Evolutionary conservation across 2,797 vertebrate species (phyloP).

Genomic region (Halcyon badia): DNA sequence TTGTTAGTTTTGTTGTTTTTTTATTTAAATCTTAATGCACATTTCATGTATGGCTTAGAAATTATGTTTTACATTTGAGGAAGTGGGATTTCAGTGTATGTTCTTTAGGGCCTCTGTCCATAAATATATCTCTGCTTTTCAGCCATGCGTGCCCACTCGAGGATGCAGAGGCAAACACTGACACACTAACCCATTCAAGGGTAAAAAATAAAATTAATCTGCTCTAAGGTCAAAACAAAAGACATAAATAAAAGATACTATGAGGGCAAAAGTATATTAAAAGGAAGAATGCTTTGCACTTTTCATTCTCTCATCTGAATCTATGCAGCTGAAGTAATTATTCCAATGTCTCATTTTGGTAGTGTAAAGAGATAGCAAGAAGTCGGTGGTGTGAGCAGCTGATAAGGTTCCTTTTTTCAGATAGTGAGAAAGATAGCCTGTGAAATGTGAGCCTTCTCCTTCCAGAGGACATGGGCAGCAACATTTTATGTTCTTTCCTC

Average conservation of each 20-base stretch:
- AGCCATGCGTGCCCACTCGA: neutral
- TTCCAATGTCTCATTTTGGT: neutral
- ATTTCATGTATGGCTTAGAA: neutral
- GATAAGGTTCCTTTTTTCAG: neutral
- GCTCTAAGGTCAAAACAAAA: neutral
- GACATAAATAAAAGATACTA: neutral
- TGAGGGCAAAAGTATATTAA: neutral
- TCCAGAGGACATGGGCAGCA: neutral
- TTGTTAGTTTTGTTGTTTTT: neutral
- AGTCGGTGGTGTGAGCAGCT: neutral
- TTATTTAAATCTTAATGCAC: neutral
- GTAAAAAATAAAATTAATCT: neutral
- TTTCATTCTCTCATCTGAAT: neutral
- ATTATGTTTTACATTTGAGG: neutral
- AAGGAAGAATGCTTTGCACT: neutral
- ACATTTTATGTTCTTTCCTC: neutral
- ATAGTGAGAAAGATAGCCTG: neutral
- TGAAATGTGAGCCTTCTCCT: neutral
- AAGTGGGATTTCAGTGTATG: neutral
- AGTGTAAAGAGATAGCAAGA: neutral
- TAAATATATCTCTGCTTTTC: neutral
- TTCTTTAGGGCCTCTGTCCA: neutral
- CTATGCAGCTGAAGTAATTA: neutral
- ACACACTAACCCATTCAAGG: neutral
- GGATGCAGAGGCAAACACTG: neutral